Evolutionary conservation across 2,888 invertebrate genomes (phyloP).

Genomic region (Ceriagrion tenellum): DNA sequence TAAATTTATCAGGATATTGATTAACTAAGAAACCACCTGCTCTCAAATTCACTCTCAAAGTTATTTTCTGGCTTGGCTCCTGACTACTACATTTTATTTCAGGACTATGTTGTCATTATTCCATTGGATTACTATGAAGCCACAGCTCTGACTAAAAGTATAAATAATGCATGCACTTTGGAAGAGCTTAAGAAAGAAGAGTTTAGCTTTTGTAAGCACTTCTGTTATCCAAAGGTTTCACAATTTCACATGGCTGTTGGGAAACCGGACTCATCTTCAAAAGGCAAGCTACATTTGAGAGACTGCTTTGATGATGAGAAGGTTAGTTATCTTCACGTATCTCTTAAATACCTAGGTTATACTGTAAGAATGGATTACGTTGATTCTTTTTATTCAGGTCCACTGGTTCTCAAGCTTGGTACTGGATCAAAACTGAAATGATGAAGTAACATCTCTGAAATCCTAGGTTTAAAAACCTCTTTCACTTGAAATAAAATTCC

Average conservation of each 20-base stretch:
- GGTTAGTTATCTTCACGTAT: slow-evolving; percentile 71
- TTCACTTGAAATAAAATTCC: too few species aligned
- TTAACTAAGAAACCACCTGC: too few species aligned
- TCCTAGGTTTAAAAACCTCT: too few species aligned
- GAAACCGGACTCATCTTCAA: slow-evolving; percentile 81
- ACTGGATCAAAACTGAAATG: too few species aligned
- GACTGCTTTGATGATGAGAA: slow-evolving; percentile 77
- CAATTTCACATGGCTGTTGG: slow-evolving; percentile 82
- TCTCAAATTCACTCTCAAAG: too few species aligned
- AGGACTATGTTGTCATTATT: slow-evolving; percentile 96
- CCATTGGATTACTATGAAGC: slow-evolving; percentile 98
- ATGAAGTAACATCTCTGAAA: too few species aligned
- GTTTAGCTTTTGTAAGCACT: slow-evolving; percentile 88
- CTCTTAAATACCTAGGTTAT: too few species aligned
- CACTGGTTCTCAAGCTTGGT: too few species aligned
- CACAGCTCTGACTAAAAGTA: slow-evolving; percentile 90
- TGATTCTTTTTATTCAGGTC: too few species aligned
- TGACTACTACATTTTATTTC: background rate
- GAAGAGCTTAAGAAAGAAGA: slow-evolving; percentile 77
- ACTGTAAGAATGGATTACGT: too few species aligned
- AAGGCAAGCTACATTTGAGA: slow-evolving; percentile 76
- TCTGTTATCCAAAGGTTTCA: slow-evolving; percentile 88
- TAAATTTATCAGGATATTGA: too few species aligned
- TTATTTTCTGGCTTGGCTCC: background rate
- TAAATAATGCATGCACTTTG: slow-evolving; percentile 88